Evolutionary conservation across 2,888 invertebrate species (phyloP).

Genomic region (Lasioglossum malachurum): DNA sequence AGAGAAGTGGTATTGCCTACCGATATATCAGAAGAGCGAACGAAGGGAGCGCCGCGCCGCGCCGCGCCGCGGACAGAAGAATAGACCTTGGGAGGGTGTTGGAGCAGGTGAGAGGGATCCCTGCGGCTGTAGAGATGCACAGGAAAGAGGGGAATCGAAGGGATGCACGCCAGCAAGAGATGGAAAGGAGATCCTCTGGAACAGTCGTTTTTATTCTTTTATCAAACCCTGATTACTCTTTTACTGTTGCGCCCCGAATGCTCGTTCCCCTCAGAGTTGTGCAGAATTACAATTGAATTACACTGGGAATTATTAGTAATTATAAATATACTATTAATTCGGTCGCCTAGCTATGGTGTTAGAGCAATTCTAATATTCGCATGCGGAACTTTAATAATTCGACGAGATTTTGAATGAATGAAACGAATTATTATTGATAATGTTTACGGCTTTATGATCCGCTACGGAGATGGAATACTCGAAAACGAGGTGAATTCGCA

Average conservation of each 20-base stretch:
- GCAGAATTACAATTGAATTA: no score
- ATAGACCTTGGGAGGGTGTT: background rate
- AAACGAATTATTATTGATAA: background rate
- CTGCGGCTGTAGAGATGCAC: background rate
- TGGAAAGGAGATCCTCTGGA: conserved; percentile 17
- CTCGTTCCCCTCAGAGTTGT: background rate
- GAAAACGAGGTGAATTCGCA: background rate
- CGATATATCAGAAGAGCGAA: conserved; percentile 29
- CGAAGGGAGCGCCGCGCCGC: background rate
- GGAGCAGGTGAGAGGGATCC: background rate
- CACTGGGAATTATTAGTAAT: no score
- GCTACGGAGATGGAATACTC: background rate
- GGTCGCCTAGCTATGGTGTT: no score
- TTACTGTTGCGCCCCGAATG: background rate
- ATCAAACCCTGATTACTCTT: conserved; percentile 19
- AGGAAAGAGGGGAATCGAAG: background rate
- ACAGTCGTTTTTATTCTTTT: conserved; percentile 32
- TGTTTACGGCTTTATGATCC: background rate
- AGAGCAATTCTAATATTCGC: no score
- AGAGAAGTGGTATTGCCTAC: conserved; percentile 49
- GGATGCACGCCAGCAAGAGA: background rate
- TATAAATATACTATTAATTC: no score
- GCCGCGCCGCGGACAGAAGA: background rate
- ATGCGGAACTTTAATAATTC: no score
- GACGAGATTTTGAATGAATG: no score